phyloP scores from a whole-genome alignment of 2,888 invertebrate species.

The Hofmannophila pseudospretella region DNA sequence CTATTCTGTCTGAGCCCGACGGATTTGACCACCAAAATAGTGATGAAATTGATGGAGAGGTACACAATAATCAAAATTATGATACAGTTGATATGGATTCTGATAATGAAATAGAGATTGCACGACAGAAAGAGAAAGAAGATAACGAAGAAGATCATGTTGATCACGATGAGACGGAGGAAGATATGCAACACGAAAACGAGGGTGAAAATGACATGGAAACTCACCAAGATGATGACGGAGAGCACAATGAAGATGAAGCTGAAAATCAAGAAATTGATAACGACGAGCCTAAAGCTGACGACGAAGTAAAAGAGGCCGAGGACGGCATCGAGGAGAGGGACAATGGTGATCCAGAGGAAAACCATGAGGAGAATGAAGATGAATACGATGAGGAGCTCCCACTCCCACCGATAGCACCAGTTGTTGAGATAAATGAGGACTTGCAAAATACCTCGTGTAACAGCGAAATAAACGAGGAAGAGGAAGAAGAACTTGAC shows the following conservation, averaged over 20 bases:
- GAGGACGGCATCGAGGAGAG: constrained; percentile 25
- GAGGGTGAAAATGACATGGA: constrained; percentile 36
- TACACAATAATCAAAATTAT: constrained; percentile 48
- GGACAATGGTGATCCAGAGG: constrained; percentile 36
- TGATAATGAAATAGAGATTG: constrained; percentile 72
- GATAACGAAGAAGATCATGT: constrained; percentile 32
- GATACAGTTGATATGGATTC: constrained; percentile 73
- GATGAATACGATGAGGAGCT: constrained; percentile 61
- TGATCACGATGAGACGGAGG: constrained; percentile 31
- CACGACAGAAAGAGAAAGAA: constrained; percentile 46
- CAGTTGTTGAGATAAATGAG: constrained; percentile 67
- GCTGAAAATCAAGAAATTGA: constrained; percentile 32
- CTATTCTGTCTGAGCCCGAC: constrained; percentile 68
- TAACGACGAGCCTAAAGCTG: constrained; percentile 20
- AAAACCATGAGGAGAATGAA: constrained; percentile 39
- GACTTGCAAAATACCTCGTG: constrained; percentile 58
- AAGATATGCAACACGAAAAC: constrained; percentile 19
- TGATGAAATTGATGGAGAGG: constrained; percentile 40
- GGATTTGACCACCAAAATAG: constrained; percentile 43
- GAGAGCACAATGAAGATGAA: constrained; percentile 35
- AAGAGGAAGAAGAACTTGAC: constrained; percentile 45
- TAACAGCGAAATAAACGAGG: constrained; percentile 53
- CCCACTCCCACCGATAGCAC: constrained; percentile 50
- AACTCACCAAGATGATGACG: constrained; percentile 40
- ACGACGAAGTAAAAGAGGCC: constrained; percentile 26